Percentiles rank a stretch among this genome's conserved stretches.
phyloP scores from a whole-genome alignment of 2,113 vertebrate species.

The Odocoileus virginianus region DNA sequence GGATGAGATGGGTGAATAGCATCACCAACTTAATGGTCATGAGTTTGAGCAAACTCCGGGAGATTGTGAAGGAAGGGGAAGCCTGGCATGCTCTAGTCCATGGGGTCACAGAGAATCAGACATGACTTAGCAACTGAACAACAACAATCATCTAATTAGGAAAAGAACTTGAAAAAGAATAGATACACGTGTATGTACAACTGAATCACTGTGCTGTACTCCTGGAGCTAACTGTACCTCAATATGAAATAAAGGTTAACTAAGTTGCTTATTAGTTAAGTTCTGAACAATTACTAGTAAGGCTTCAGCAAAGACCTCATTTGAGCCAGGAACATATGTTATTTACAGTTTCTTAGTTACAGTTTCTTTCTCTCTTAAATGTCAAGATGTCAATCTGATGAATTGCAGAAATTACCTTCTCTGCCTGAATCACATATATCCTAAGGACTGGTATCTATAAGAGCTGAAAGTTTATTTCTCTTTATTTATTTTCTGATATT shows the following conservation, averaged over 20 bases:
- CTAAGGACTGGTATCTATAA: not conserved
- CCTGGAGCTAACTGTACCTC: not conserved
- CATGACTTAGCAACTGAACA: not conserved
- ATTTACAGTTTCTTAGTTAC: not conserved
- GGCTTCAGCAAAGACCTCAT: not conserved
- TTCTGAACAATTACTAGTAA: not conserved
- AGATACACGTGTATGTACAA: not conserved
- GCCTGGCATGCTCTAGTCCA: not conserved
- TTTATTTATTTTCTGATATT: not conserved
- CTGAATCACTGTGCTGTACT: not conserved
- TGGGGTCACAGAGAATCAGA: not conserved
- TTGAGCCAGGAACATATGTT: not conserved
- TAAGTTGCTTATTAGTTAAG: slow-evolving; percentile 19
- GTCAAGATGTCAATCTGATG: not conserved
- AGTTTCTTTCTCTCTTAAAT: not conserved
- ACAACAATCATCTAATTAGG: not conserved
- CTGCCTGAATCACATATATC: not conserved
- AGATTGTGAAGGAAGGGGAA: not conserved
- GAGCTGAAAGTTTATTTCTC: not conserved
- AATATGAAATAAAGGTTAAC: not conserved
- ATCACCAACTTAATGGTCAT: not conserved
- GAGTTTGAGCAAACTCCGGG: not conserved
- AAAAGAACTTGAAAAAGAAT: not conserved
- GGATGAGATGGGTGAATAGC: not conserved
- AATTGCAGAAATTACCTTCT: not conserved